A percentile compares a stretch with the other conserved stretches of the same genome.
These are phyloP conservation scores for Tolypeutes matacus DNA, from an alignment of 2,797 vertebrate species.

Conservation along the genomic window DNA sequence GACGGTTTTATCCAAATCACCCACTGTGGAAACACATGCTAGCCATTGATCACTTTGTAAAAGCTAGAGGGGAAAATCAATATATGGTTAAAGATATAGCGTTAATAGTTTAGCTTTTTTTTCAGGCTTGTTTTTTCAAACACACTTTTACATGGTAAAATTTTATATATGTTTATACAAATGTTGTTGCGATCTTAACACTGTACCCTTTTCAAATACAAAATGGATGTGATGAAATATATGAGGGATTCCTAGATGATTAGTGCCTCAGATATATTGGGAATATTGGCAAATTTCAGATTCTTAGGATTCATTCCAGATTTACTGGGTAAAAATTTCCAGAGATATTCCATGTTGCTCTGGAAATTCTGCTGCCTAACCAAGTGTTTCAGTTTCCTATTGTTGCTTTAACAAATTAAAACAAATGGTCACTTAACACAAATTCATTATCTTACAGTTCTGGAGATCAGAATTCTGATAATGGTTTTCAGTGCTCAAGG, in stretches of 20 bases:
- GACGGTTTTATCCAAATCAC: neutral
- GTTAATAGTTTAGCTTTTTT: neutral
- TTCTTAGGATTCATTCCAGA: constrained; percentile 16
- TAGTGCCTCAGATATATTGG: neutral
- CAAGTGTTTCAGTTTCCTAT: neutral
- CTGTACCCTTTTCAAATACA: neutral
- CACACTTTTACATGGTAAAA: neutral
- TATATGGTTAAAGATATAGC: neutral
- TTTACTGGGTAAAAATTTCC: neutral
- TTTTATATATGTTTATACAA: neutral
- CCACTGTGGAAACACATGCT: neutral
- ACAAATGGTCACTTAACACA: neutral
- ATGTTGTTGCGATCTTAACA: neutral
- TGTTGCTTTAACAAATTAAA: neutral
- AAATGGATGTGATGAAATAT: neutral
- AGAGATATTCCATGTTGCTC: neutral
- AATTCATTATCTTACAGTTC: neutral
- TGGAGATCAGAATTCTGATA: neutral
- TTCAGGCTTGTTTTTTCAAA: neutral
- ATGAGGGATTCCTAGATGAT: neutral
- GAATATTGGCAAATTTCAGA: neutral
- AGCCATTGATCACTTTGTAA: neutral
- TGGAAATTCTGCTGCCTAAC: neutral
- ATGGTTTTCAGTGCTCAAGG: neutral
- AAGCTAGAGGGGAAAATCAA: constrained; percentile 51